Evolutionary conservation across 2,113 vertebrate species (phyloP).

Genomic region (Antigone vipio): DNA sequence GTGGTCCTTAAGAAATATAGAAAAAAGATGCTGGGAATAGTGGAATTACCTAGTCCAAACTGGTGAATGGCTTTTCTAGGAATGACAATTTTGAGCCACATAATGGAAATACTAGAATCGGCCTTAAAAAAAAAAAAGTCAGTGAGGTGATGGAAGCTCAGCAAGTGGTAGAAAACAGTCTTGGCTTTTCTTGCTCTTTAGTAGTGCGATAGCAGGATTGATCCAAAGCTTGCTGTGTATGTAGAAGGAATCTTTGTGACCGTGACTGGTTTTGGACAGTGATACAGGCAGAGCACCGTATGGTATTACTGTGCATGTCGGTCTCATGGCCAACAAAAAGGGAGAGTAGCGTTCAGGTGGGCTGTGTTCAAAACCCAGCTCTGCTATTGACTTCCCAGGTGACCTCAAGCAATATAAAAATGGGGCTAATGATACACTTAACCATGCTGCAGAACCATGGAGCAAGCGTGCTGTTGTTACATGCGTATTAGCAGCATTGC

Average conservation of each 20-base stretch:
- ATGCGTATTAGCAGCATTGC: not conserved
- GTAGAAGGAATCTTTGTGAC: not conserved
- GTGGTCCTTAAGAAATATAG: not conserved
- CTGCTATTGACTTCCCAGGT: not conserved
- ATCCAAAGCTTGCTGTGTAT: not conserved
- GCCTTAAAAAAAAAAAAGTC: not conserved
- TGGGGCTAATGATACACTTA: not conserved
- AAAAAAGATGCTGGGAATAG: not conserved
- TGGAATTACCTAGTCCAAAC: not conserved
- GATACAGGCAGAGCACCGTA: rapidly evolving
- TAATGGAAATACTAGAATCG: not conserved
- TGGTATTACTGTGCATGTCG: rapidly evolving
- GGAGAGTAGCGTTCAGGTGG: not conserved
- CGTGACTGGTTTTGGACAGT: not conserved
- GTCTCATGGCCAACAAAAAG: rapidly evolving
- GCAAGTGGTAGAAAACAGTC: not conserved
- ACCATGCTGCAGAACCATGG: rapidly evolving
- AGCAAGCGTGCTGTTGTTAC: not conserved
- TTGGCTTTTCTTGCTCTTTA: not conserved
- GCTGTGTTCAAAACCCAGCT: not conserved
- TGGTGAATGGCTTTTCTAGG: not conserved
- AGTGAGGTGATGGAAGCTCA: not conserved
- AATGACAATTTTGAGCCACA: not conserved
- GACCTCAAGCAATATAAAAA: not conserved
- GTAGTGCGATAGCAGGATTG: not conserved